Conservation (phyloP, 2,113 vertebrate species). For the Uropsilus gracilis region DNA sequence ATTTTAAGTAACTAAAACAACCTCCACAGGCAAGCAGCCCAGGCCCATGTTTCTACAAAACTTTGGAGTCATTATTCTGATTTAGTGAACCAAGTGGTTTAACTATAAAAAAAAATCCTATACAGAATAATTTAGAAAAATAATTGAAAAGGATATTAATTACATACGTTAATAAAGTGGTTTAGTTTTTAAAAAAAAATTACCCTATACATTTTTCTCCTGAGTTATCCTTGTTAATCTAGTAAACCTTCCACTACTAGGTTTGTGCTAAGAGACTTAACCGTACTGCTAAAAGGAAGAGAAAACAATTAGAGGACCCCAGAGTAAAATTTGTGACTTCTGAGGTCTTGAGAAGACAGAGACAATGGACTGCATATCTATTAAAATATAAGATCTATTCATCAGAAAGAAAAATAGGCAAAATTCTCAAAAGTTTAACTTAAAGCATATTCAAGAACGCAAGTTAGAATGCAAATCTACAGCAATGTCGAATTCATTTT, state of each 20-base stretch:
- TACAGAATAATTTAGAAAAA: neutral
- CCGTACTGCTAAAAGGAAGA: neutral
- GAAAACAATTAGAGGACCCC: neutral
- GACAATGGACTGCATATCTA: neutral
- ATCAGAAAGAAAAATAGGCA: constrained; percentile 1
- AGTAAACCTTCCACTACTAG: neutral
- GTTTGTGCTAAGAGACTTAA: neutral
- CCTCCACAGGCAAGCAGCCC: neutral
- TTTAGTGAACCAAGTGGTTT: neutral
- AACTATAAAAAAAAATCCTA: neutral
- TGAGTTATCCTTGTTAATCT: constrained; percentile 2
- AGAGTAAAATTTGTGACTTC: neutral
- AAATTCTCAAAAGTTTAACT: constrained; percentile 15
- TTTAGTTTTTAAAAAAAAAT: neutral
- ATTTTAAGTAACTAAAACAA: neutral
- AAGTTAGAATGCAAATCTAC: neutral
- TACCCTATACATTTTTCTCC: neutral
- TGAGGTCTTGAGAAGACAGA: neutral
- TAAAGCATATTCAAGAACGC: neutral
- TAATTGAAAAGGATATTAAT: neutral
- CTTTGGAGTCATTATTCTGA: neutral
- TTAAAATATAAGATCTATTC: neutral
- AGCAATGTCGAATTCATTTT: neutral
- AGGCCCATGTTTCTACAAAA: neutral
- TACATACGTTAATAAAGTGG: neutral